Percentiles rank a stretch among this genome's conserved stretches.
These are phyloP conservation scores for Drosophila elegans DNA, from an alignment of 1,140 invertebrate species.

Conservation along the genomic window DNA sequence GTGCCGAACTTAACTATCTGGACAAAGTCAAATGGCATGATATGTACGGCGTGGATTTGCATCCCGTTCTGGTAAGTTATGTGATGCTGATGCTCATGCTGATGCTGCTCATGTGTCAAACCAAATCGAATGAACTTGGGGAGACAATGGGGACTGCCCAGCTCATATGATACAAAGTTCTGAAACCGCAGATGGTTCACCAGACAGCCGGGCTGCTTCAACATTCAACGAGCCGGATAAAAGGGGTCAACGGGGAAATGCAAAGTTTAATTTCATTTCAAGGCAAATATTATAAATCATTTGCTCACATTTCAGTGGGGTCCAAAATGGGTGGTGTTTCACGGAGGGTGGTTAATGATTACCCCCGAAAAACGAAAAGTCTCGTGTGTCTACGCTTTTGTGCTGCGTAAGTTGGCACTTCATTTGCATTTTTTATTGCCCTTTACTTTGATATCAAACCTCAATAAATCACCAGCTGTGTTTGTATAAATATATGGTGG, in stretches of 20 bases:
- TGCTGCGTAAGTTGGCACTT: conserved; percentile 81
- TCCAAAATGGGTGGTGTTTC: background rate
- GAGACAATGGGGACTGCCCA: background rate
- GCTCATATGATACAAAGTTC: conserved; percentile 5
- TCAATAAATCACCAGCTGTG: conserved; percentile 83
- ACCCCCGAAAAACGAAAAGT: conserved; percentile 28
- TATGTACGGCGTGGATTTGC: conserved; percentile 98
- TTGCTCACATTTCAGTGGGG: conserved; percentile 59
- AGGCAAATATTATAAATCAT: conserved; percentile 83
- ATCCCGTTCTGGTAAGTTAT: conserved; percentile 87
- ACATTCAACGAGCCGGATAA: conserved; percentile 39
- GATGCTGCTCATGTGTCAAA: conserved; percentile 10
- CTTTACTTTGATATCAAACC: conserved; percentile 83
- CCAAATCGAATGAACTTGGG: background rate
- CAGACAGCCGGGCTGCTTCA: conserved; percentile 12
- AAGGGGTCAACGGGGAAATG: conserved; percentile 69
- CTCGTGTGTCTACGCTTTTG: conserved; percentile 58
- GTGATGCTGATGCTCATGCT: conserved; percentile 10
- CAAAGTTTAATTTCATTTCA: conserved; percentile 82
- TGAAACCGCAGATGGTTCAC: conserved; percentile 36
- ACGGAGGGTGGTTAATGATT: conserved; percentile 50
- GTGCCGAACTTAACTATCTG: conserved; percentile 95
- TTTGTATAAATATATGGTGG: conserved; percentile 55
- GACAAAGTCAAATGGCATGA: conserved; percentile 99
- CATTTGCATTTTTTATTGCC: conserved; percentile 84